A percentile compares a stretch with the other conserved stretches of the same genome.
These are phyloP conservation scores for Cephus runcator DNA, from an alignment of 2,888 invertebrate species.

Conservation along the genomic window DNA sequence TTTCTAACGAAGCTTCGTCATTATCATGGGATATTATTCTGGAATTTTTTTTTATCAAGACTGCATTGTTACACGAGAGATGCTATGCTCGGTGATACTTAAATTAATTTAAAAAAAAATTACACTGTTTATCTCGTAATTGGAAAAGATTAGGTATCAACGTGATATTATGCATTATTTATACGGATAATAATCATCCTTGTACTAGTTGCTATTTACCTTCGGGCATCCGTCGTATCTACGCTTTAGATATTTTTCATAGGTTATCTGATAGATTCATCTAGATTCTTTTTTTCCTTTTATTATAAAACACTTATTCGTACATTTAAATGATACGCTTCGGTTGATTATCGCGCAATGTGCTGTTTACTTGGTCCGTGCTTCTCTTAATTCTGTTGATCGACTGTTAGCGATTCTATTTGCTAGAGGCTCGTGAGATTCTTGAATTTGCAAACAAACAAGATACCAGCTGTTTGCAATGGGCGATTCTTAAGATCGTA, in stretches of 20 bases:
- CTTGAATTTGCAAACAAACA: no score
- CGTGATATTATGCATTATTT: slow-evolving; percentile 15
- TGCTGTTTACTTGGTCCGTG: background rate
- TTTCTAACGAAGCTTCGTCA: background rate
- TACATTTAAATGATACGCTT: background rate
- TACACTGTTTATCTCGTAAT: background rate
- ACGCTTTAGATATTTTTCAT: background rate
- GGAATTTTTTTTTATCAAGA: background rate
- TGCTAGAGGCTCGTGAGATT: background rate
- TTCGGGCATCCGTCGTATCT: background rate
- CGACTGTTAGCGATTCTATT: background rate
- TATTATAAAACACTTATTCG: background rate
- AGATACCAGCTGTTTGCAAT: no score
- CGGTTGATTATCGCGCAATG: no score
- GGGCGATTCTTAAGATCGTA: no score
- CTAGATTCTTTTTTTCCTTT: background rate
- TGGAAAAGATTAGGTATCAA: slow-evolving; percentile 1
- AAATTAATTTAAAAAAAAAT: background rate
- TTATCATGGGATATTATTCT: background rate
- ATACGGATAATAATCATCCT: slow-evolving; percentile 24
- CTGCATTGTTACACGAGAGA: background rate
- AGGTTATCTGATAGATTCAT: background rate
- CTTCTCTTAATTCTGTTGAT: background rate
- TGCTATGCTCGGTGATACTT: background rate
- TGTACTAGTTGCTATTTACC: slow-evolving; percentile 22